Conservation (phyloP, 2,888 invertebrate genomes). For the Tenthredo livida region DNA sequence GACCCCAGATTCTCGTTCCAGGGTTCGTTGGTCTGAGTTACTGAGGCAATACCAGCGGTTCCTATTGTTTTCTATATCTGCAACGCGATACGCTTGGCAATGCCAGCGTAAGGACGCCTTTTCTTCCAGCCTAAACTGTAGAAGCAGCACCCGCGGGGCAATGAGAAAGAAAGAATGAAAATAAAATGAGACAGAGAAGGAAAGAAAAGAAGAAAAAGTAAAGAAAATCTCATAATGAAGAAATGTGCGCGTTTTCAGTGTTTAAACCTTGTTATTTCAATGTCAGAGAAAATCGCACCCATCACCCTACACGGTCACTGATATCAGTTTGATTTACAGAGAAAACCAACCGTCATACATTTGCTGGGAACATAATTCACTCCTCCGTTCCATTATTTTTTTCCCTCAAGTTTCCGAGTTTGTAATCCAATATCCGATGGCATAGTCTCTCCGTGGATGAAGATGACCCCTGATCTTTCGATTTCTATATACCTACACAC, state of each 20-base stretch:
- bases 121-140: constrained; percentile 22
- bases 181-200: background rate
- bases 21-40: constrained; percentile 46
- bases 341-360: background rate
- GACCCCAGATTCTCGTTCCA: constrained; percentile 61
- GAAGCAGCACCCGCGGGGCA: constrained; percentile 27
- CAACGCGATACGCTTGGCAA: constrained; percentile 28
- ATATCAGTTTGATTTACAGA: background rate
- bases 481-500: background rate
- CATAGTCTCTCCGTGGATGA: background rate
- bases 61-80: constrained; percentile 45
- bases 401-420: background rate
- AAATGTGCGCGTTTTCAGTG: background rate
- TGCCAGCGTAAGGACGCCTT: background rate
- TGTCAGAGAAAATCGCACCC: background rate
- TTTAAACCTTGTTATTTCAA: background rate
- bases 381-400: background rate
- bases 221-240: background rate
- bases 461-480: background rate
- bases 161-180: background rate
- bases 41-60: constrained; percentile 18
- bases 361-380: background rate
- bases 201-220: constrained; percentile 11
- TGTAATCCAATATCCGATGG: background rate
- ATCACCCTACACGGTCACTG: background rate